These are phyloP conservation scores for Agriopis aurantiaria DNA, from an alignment of 2,888 invertebrate genomes.

Conservation along the genomic window DNA sequence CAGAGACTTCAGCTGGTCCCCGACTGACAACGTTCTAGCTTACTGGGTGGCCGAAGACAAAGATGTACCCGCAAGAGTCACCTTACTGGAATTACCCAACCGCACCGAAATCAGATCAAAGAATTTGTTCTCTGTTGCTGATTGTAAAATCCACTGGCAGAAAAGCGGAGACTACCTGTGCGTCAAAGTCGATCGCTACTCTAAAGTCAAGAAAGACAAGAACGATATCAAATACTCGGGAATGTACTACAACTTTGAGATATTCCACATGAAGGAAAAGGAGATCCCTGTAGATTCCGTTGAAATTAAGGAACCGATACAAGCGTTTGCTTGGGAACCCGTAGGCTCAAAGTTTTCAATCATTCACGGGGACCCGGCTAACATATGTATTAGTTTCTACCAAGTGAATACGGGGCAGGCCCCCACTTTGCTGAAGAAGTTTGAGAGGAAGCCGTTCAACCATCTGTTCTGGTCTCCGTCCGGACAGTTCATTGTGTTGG, in stretches of 20 bases:
- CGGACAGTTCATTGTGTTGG: conserved; percentile 98
- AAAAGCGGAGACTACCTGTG: conserved; percentile 98
- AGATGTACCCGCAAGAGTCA: conserved; percentile 98
- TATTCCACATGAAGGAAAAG: conserved; percentile 99
- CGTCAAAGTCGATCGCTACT: conserved; percentile 93
- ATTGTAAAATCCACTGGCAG: conserved; percentile 99
- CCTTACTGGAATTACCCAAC: conserved; percentile 96
- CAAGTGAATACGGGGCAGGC: conserved; percentile 95
- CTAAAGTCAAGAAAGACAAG: conserved; percentile 97
- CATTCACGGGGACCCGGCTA: conserved; percentile 95
- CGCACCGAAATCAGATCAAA: conserved; percentile 96
- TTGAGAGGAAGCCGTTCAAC: conserved; percentile 95
- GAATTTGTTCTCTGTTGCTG: conserved; percentile 98
- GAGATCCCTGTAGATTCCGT: conserved; percentile 99
- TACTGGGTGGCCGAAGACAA: conserved; percentile 99
- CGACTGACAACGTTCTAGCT: conserved; percentile 97
- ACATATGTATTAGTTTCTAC: conserved; percentile 96
- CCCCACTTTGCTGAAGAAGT: conserved; percentile 94
- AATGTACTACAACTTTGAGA: conserved; percentile 99
- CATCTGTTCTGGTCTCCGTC: conserved; percentile 98
- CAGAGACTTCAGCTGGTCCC: conserved; percentile 99
- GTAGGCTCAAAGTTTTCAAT: conserved; percentile 98
- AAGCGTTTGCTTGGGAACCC: conserved; percentile 99
- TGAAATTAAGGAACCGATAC: conserved; percentile 96
- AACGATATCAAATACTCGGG: conserved; percentile 97